A percentile compares a stretch with the other conserved stretches of the same genome.
phyloP scores from a whole-genome alignment of 1,140 invertebrate species.

The Leptoteleia sp. region DNA sequence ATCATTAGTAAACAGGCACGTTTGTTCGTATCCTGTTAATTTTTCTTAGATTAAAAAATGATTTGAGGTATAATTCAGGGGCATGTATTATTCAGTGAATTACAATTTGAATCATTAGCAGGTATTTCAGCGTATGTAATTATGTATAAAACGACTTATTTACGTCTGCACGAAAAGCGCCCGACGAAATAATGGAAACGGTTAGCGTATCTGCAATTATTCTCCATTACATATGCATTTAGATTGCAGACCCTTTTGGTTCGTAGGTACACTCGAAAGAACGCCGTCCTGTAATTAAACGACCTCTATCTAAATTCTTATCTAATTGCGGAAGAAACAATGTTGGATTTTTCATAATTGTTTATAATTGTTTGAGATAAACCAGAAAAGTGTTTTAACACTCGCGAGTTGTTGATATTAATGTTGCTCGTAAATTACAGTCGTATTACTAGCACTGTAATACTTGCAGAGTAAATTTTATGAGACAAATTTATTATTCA shows the following conservation, averaged over 20 bases:
- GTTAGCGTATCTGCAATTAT: slow-evolving; percentile 41
- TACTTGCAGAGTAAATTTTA: too few relatives aligned
- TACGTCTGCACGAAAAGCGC: slow-evolving; percentile 48
- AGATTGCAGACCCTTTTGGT: slow-evolving; percentile 37
- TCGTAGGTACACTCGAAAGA: slow-evolving; percentile 37
- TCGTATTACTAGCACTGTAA: too few relatives aligned
- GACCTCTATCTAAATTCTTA: slow-evolving; percentile 46
- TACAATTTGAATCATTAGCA: slow-evolving; percentile 55
- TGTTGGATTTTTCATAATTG: slow-evolving; percentile 40
- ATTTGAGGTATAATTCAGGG: slow-evolving; percentile 36
- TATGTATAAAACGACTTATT: slow-evolving; percentile 59
- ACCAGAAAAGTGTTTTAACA: slow-evolving; percentile 10
- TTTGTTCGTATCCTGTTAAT: slow-evolving; percentile 52
- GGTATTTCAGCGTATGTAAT: slow-evolving; percentile 44
- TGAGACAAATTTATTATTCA: too few relatives aligned
- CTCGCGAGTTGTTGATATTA: slow-evolving; percentile 14
- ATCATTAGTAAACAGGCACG: slow-evolving; percentile 4
- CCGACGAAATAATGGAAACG: slow-evolving; percentile 46
- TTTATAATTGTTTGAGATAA: slow-evolving; percentile 21
- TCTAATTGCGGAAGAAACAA: slow-evolving; percentile 39
- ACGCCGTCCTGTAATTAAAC: slow-evolving; percentile 51
- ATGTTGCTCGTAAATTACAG: slow-evolving; percentile 4
- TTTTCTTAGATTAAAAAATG: slow-evolving; percentile 52
- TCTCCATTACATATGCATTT: slow-evolving; percentile 32
- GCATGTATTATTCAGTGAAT: slow-evolving; percentile 61